Evolutionary conservation across 2,797 vertebrate species (phyloP), one percentile per base, ranked within the genome.

Genomic region (Enteromius mattozi): DNA sequence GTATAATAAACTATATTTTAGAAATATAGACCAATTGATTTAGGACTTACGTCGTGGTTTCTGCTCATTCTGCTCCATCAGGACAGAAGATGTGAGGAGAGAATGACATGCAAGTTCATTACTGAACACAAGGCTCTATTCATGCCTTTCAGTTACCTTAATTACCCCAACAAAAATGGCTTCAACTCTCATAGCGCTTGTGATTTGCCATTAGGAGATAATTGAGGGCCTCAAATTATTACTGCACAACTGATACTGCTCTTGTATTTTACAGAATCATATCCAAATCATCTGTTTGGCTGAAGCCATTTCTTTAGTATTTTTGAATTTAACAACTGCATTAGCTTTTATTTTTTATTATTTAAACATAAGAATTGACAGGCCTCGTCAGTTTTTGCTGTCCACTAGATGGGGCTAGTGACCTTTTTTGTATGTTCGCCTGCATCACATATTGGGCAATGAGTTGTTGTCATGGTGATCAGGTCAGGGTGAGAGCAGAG

Each of bases 41-140:
- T 21, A 69, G 71, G 40, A 82, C 80, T 86, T 78, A 79, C 85
- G 75, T 61, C 0, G 27, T 1, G 75, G 35, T 82, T 83, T 86
- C 68, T 70, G 56, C 54, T 76, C 51, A 68, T 56, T 68, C 21
- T 49, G 35, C 42, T 81, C 51, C 75, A 80, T 66, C 81, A 54
- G 33, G 27, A 35, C 35, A 47, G n/a, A 70, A 71, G 27, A 77
- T 56, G 56, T 63, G 66, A 74, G 37, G 33, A 54, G 78, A 75
- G 74, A 70, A 85, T 74, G 83, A 76, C 63, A 77, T 51, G 27
- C 47, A 76, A 45, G 69, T 80, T 76, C 35, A 45, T 72, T 88
- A 69, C 86, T 83, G 80, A 88, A 84, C 69, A 77, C 37, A 78
- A 27, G 37, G 74, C 35, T 75, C 33, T 78, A 87, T 89, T 89